A percentile compares a stretch with the other conserved stretches of the same genome.
Conservation (phyloP, 2,888 invertebrate species). For the Drosophila neonasuta region DNA sequence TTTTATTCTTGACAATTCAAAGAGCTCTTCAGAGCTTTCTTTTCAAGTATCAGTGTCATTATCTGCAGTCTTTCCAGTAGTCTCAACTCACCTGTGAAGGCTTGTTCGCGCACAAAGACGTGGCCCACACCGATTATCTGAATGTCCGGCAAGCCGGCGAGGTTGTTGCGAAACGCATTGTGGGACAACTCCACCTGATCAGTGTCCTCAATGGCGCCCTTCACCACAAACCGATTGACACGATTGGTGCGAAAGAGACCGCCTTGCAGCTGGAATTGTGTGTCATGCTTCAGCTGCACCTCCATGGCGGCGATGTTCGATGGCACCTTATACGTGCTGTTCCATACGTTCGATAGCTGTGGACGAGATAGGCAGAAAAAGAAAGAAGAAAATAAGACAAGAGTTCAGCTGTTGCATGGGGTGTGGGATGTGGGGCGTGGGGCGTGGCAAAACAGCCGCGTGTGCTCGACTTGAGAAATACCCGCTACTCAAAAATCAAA, state of each 20-base stretch:
- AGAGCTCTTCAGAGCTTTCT: constrained; percentile 4
- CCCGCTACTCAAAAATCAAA: background rate
- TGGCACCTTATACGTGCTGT: constrained; percentile 72
- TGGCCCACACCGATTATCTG: constrained; percentile 71
- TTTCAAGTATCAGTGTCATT: background rate
- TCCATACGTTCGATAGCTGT: constrained; percentile 74
- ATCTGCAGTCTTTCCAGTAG: background rate
- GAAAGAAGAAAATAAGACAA: background rate
- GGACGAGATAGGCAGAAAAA: background rate
- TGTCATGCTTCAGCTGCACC: constrained; percentile 67
- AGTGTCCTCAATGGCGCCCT: constrained; percentile 61
- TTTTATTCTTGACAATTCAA: too few species aligned
- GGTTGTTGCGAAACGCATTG: constrained; percentile 76
- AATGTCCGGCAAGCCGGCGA: constrained; percentile 80
- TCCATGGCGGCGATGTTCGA: constrained; percentile 63
- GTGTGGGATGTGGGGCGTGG: background rate
- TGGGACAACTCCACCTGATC: constrained; percentile 79
- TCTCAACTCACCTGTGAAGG: constrained; percentile 75
- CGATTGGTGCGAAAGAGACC: constrained; percentile 76
- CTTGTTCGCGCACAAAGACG: constrained; percentile 73
- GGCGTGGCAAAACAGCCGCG: background rate
- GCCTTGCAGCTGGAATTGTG: constrained; percentile 68
- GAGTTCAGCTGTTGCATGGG: constrained; percentile 8
- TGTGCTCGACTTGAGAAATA: background rate
- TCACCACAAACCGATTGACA: constrained; percentile 78